These are phyloP conservation scores for Plectus sambesii DNA, from an alignment of 1,140 invertebrate species.

Conservation along the genomic window DNA sequence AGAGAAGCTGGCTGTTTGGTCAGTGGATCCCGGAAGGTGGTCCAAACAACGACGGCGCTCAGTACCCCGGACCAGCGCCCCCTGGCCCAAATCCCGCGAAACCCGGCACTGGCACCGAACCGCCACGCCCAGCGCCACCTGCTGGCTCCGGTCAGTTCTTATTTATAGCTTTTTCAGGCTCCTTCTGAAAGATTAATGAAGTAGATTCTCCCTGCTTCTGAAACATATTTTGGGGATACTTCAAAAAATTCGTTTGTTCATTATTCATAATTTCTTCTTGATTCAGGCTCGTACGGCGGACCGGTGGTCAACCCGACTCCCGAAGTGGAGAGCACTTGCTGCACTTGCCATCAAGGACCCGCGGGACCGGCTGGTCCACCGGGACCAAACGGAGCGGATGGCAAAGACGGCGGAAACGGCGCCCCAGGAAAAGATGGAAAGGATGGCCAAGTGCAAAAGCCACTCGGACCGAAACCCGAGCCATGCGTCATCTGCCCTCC, in stretches of 20 bases:
- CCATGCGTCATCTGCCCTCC: not conserved
- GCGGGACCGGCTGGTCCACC: conserved; percentile 25
- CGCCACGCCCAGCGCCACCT: too few species aligned
- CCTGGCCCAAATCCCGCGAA: too few species aligned
- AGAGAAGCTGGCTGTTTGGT: conserved; percentile 20
- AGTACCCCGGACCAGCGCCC: conserved; percentile 13
- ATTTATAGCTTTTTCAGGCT: too few species aligned
- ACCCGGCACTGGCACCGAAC: too few species aligned
- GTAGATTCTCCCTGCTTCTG: too few species aligned
- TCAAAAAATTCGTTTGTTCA: too few species aligned
- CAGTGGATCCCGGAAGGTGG: conserved; percentile 20
- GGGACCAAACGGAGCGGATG: conserved; percentile 20
- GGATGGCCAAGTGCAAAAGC: too few species aligned
- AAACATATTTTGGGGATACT: too few species aligned
- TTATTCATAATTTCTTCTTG: too few species aligned
- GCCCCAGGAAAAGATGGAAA: conserved; percentile 1
- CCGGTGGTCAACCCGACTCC: conserved; percentile 25
- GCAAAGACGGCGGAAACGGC: not conserved
- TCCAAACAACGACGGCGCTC: conserved; percentile 15
- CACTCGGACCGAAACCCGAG: conserved; percentile 6
- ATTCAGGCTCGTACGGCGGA: too few species aligned
- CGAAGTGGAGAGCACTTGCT: conserved; percentile 24
- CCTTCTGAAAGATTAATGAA: too few species aligned
- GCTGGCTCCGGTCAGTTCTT: too few species aligned
- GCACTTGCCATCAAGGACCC: conserved; percentile 26